Percentiles rank a stretch among this genome's conserved stretches.
These are phyloP conservation scores for Chrysemys picta DNA, from an alignment of 2,113 vertebrate species.

Conservation along the genomic window DNA sequence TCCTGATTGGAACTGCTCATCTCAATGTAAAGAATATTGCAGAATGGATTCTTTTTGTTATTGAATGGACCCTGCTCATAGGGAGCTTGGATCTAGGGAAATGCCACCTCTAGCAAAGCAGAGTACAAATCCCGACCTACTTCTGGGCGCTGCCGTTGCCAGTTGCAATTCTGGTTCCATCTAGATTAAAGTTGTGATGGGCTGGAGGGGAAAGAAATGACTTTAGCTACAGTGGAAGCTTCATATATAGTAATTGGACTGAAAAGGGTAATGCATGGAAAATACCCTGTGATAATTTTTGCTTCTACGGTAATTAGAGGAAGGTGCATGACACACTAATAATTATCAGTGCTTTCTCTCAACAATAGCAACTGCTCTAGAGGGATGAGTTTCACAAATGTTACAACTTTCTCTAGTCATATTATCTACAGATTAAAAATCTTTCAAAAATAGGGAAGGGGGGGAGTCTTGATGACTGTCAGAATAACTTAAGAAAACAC, in stretches of 20 bases:
- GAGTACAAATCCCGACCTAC: not conserved
- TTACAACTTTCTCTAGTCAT: not conserved
- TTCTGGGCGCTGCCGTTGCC: fast-evolving
- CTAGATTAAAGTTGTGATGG: not conserved
- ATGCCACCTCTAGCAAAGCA: not conserved
- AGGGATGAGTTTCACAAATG: not conserved
- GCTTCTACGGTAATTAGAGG: not conserved
- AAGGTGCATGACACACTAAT: not conserved
- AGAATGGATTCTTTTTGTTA: not conserved
- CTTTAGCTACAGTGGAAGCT: not conserved
- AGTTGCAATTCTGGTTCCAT: not conserved
- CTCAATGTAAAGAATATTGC: fast-evolving
- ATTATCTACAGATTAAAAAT: not conserved
- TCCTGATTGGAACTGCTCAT: not conserved
- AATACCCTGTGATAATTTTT: not conserved
- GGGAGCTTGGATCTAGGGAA: not conserved
- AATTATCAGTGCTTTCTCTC: not conserved
- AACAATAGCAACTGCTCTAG: not conserved
- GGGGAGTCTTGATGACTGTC: not conserved
- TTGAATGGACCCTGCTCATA: not conserved
- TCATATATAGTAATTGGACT: not conserved
- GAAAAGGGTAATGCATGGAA: not conserved
- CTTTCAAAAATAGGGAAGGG: not conserved
- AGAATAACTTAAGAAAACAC: not conserved
- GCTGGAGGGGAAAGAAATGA: not conserved